Evolutionary conservation across 2,113 vertebrate species (phyloP), one percentile per base, ranked within the genome.

Genomic region (Scophthalmus maximus): DNA sequence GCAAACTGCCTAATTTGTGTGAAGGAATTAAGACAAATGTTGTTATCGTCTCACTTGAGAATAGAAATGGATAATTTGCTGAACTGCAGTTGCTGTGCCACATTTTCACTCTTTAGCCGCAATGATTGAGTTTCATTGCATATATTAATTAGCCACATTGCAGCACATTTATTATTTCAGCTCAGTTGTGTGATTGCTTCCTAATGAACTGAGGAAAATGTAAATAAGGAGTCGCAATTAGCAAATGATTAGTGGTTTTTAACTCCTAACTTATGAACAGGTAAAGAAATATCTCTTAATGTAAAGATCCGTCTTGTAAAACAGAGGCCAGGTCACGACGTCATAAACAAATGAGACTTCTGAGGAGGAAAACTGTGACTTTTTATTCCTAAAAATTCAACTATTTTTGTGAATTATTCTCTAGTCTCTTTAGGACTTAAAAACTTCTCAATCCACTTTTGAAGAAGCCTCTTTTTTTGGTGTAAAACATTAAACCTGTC

Each of bases 1-100:
- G 42, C 23, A 58, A 11, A 46, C 46, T 1, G 68, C 29, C 14
- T 56, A 2, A 44, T 52, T 46, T 61, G 42, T 51, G 55, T 20
- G 10, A 55, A 56, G 46, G 56, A 80, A 78, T 82, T 68, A 77
- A 65, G 72, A 74, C 42, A 71, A 77, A 83, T 61, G 15, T 42
- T 47, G 46, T 70, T 70, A 80, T 78, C 77, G 51, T 73, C 46
- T 51, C 61, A 50, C 74, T 73, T 14, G 17, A 55, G 38, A 40
- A 58, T 36, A 61, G 72, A 74, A 49, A 59, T 51, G 15, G 40
- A 40, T 66, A 72, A 82, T 15, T 72, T 65, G 68, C 82, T 75
- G 63, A 83, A 27, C 73, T 74, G 58, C 51, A 62, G 61, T 68
- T 49, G 26, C 66, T 56, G 30, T 36, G 30, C 18, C 34, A 68